Base-by-base conservation (phyloP, 1,140 invertebrate species). In the Babylonia areolata region DNA sequence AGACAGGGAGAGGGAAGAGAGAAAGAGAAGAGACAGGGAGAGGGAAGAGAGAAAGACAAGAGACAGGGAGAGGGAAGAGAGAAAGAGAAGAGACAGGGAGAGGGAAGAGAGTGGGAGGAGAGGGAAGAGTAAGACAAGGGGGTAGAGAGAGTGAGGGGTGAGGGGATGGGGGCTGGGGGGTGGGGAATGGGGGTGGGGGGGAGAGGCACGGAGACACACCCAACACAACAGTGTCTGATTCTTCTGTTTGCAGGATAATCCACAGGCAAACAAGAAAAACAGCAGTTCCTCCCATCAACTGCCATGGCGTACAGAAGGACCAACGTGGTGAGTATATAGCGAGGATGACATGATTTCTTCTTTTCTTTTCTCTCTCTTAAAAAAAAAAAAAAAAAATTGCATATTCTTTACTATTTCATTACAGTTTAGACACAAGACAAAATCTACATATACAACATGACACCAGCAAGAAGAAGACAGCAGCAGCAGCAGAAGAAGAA, bases 221-320 rank as follows among this genome's bases (percentile, higher is more conserved):
- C 1, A 51, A 42, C 12, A 42, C 17, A 28, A 1, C 1, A 42
- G 2, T 42, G 78, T 42, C 20, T 23, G 15, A 42, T n/a, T 23
- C 28, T 79, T 37, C 37, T n/a, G n/a, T n/a, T 40, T 79, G 28
- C 33, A 35, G 42, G 20, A 17, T n/a, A 80, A 39, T 46, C 40
- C n/a, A n/a, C 11, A 54, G 42, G 15, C 3, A 46, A 54, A 35
- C n/a, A 46, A n/a, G 37, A 37, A 42, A 5, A 37, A 51, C 11
- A 17, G 15, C 73, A 77, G 31, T 28, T 23, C 12, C 15, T 0
- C 12, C 31, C 73, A 77, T n/a, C 23, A 11, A 39, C 42, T 46
- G 46, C 42, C 80, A 81, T 81, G 80, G 40, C 80, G 9, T 81
- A 81, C 80, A 51, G 80, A 35, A 81, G 51, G 23, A 81, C 80